Evolutionary conservation across 2,888 invertebrate species (phyloP).

Genomic region (Halocaridina rubra): DNA sequence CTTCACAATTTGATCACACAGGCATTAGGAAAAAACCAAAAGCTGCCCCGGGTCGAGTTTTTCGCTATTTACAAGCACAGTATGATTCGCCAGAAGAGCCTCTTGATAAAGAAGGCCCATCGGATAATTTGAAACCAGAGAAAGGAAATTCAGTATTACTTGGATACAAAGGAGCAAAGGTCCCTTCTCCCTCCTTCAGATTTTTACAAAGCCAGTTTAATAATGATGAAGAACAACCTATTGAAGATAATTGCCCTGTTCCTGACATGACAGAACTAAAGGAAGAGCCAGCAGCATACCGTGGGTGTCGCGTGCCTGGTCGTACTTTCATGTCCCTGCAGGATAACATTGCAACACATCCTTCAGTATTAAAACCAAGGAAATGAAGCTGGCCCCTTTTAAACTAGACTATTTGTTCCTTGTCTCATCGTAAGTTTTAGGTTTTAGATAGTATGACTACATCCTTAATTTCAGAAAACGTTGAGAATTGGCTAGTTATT

Average conservation of each 20-base stretch:
- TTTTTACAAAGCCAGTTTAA: constrained; percentile 56
- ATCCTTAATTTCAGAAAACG: neutral
- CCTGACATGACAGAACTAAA: constrained; percentile 39
- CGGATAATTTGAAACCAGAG: neutral
- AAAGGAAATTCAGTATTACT: constrained; percentile 11
- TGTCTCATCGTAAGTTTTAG: neutral
- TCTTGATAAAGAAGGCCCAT: neutral
- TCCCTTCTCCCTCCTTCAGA: constrained; percentile 56
- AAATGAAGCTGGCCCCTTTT: constrained; percentile 10
- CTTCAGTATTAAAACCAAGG: constrained; percentile 50
- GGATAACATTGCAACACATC: constrained; percentile 57
- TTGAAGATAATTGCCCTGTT: neutral
- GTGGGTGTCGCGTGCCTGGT: constrained; percentile 55
- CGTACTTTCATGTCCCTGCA: constrained; percentile 56
- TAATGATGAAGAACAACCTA: neutral
- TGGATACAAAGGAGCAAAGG: constrained; percentile 39
- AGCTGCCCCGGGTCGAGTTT: constrained; percentile 62
- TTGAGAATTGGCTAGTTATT: neutral
- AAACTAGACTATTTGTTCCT: too few species aligned
- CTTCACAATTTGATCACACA: constrained; percentile 55
- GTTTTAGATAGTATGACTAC: neutral
- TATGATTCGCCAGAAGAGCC: constrained; percentile 50
- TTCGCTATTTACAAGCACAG: constrained; percentile 52
- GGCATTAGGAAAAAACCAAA: constrained; percentile 49
- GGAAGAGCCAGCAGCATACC: constrained; percentile 51